A percentile compares a stretch with the other conserved stretches of the same genome.
These are phyloP conservation scores for Hydropsyche betteni DNA, from an alignment of 2,888 invertebrate genomes.

Conservation along the genomic window DNA sequence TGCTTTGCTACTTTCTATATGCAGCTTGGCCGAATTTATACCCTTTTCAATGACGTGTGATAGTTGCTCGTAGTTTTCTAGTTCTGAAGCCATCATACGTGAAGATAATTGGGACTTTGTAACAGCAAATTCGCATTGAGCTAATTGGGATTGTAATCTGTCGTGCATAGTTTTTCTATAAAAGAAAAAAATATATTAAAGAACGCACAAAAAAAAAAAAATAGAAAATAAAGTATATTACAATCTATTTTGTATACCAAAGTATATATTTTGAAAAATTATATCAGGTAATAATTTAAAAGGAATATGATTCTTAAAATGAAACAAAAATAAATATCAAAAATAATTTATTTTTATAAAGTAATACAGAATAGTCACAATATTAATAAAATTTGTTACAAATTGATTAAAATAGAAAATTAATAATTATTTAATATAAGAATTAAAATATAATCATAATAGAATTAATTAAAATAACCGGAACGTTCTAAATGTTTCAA, in stretches of 20 bases:
- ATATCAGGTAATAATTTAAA: too few species aligned
- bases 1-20: slow-evolving; percentile 83
- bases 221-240: too few species aligned
- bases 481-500: slow-evolving; percentile 43
- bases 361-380: too few species aligned
- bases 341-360: too few species aligned
- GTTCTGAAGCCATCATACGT: slow-evolving; percentile 84
- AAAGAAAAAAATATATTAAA: too few species aligned
- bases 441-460: neutral
- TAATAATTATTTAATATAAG: neutral
- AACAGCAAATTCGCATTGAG: slow-evolving; percentile 89
- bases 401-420: neutral
- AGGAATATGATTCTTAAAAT: too few species aligned
- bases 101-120: slow-evolving; percentile 82
- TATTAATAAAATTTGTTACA: neutral
- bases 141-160: slow-evolving; percentile 81
- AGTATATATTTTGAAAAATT: too few species aligned
- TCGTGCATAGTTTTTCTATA: slow-evolving; percentile 76
- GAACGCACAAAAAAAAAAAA: too few species aligned
- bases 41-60: slow-evolving; percentile 80
- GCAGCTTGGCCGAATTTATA: slow-evolving; percentile 80
- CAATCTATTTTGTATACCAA: too few species aligned
- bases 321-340: too few species aligned
- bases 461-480: slow-evolving; percentile 34
- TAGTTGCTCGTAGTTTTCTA: slow-evolving; percentile 81